Base-by-base conservation (phyloP, 2,888 invertebrate species). In the Pollenia griseotomentosa region DNA sequence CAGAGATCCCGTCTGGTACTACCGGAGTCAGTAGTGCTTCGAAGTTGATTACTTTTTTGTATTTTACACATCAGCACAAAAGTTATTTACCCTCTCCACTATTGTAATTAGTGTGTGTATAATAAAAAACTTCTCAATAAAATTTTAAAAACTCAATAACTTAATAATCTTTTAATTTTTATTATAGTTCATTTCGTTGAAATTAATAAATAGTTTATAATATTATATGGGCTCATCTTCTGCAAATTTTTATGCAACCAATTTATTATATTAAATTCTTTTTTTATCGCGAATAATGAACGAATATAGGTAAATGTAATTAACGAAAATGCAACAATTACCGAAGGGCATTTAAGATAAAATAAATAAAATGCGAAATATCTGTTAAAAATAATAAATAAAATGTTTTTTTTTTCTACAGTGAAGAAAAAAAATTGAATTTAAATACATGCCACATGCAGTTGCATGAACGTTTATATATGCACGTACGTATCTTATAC, bases 251-350 rank as follows among this genome's bases (percentile, higher is more conserved):
- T 79, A 65, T 78, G 68, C 53, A 55, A 57, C 42, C 19, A 87
- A 63, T 78, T 81, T 63, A 79, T 33, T 33, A 33, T 33, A 66
- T 70, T 42, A n/a, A 73, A 46, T 55, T 44, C 55, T 33, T 42
- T 51, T 23, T 51, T 66, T 46, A 46, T n/a, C 1, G 42, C 40
- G 70, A 51, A 73, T 51, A 65, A 71, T 79, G 40, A 80, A 16
- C 14, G 51, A 33, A 82, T 66, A 23, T 33, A 59, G 51, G 46
- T 48, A 46, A 85, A 71, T 57, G 66, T 57, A 48, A 78, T 88
- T 86, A 82, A 83, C 46, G 73, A 86, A 78, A 85, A 68, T 79
- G 68, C 71, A 74, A 71, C 83, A 85, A 85, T 83, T 83, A 85
- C 70, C 73, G 63, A 63, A 83, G 65, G 74, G 65, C 53, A 84